These are phyloP conservation scores for Papilio protenor DNA, from an alignment of 2,888 invertebrate species.

Conservation along the genomic window DNA sequence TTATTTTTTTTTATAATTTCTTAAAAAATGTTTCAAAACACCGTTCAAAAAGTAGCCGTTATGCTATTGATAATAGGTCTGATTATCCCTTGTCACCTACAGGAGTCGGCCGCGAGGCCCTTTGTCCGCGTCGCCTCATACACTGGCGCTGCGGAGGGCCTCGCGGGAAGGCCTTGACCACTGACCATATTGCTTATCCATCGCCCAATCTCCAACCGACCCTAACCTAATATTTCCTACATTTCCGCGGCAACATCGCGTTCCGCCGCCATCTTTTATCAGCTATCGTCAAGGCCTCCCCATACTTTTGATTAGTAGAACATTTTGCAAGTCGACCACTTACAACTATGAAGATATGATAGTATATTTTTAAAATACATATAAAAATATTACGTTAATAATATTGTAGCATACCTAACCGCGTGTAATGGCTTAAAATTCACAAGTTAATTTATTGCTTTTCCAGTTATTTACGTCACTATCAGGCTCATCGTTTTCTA, in stretches of 20 bases:
- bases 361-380: constrained; percentile 82
- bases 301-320: constrained; percentile 67
- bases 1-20: constrained; percentile 63
- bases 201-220: not conserved
- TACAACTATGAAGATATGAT: constrained; percentile 82
- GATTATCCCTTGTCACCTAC: constrained; percentile 75
- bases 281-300: constrained; percentile 54
- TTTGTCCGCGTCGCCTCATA: constrained; percentile 58
- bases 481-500: constrained; percentile 63
- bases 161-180: constrained; percentile 54
- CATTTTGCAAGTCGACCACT: constrained; percentile 74
- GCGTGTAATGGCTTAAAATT: constrained; percentile 69
- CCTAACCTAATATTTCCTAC: constrained; percentile 37
- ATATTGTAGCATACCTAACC: constrained; percentile 69
- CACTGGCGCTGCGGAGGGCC: constrained; percentile 65
- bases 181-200: constrained; percentile 40
- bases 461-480: constrained; percentile 59
- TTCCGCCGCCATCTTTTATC: constrained; percentile 12
- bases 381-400: constrained; percentile 81
- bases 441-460: constrained; percentile 79
- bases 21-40: constrained; percentile 83
- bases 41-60: constrained; percentile 82
- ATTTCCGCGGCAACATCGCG: constrained; percentile 1
- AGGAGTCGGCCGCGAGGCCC: constrained; percentile 64
- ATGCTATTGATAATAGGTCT: constrained; percentile 79